Percentiles rank a stretch among this genome's conserved stretches.
Conservation (phyloP, 2,797 vertebrate species). For the Balearica regulorum region DNA sequence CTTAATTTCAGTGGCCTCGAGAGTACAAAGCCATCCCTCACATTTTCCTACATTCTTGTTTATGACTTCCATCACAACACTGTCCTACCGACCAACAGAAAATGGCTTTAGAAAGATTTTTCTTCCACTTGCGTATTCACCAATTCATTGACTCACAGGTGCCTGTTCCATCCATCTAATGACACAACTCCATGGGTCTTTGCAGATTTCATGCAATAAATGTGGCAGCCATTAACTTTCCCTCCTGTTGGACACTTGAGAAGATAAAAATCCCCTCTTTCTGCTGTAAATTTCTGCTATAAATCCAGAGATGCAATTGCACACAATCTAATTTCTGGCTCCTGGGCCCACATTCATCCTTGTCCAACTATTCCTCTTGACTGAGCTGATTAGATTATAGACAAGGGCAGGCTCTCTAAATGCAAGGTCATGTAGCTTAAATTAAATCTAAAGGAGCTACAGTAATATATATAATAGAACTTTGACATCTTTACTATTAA, state of each 20-base stretch:
- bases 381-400: constrained; percentile 52
- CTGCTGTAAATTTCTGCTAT: constrained; percentile 47
- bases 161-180: not conserved
- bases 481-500: not conserved
- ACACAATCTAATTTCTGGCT: constrained; percentile 52
- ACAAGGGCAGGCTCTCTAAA: constrained; percentile 37
- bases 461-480: constrained; percentile 11
- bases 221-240: constrained; percentile 13
- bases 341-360: constrained; percentile 31
- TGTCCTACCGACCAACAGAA: not conserved
- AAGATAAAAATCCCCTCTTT: constrained; percentile 32
- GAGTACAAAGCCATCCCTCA: not conserved
- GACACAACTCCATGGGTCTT: not conserved
- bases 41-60: not conserved
- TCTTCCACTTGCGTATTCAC: not conserved
- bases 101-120: not conserved
- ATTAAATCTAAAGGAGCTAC: constrained; percentile 46
- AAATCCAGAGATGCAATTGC: constrained; percentile 54
- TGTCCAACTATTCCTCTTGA: constrained; percentile 50
- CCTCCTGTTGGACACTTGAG: not conserved
- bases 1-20: not conserved
- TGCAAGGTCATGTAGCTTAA: constrained; percentile 47
- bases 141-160: not conserved
- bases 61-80: not conserved
- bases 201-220: constrained; percentile 6